Percentiles rank a stretch among this genome's conserved stretches.
Conservation (phyloP, 2,797 vertebrate species). For the Intellagama lesueurii region DNA sequence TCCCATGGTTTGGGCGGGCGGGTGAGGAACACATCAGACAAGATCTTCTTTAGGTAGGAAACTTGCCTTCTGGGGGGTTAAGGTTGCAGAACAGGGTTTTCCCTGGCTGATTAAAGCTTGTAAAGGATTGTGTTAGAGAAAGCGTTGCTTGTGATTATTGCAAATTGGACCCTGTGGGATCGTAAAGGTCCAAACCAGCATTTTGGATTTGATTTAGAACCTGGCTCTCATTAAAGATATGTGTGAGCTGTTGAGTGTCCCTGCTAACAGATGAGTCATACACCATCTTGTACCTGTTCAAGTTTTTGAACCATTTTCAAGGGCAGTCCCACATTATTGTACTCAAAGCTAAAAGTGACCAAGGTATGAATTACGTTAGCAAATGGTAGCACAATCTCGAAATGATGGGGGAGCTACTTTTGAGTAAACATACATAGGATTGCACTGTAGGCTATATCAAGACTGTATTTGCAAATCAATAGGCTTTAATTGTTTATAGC, state of each 20-base stretch:
- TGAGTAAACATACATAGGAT: not conserved
- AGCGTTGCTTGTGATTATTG: not conserved
- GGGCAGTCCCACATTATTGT: not conserved
- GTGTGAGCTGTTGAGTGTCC: not conserved
- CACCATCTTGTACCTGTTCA: not conserved
- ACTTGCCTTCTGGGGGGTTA: not conserved
- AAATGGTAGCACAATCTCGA: not conserved
- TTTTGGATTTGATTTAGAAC: not conserved
- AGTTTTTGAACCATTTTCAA: not conserved
- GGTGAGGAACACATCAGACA: not conserved
- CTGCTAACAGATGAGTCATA: not conserved
- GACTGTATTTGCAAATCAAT: not conserved
- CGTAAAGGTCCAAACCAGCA: not conserved
- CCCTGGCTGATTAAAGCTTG: not conserved
- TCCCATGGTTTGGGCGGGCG: not conserved
- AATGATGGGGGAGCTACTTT: not conserved
- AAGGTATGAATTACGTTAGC: not conserved
- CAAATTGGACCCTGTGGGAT: not conserved
- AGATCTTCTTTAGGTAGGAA: not conserved
- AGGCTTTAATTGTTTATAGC: conserved; percentile 6
- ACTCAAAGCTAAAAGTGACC: not conserved
- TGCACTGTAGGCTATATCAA: not conserved
- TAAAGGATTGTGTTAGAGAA: not conserved
- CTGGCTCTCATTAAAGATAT: not conserved
- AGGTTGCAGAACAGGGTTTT: not conserved